Evolutionary conservation across 2,888 invertebrate genomes (phyloP), one percentile per base, ranked within the genome.

Genomic region (Seira sanloemensis): DNA sequence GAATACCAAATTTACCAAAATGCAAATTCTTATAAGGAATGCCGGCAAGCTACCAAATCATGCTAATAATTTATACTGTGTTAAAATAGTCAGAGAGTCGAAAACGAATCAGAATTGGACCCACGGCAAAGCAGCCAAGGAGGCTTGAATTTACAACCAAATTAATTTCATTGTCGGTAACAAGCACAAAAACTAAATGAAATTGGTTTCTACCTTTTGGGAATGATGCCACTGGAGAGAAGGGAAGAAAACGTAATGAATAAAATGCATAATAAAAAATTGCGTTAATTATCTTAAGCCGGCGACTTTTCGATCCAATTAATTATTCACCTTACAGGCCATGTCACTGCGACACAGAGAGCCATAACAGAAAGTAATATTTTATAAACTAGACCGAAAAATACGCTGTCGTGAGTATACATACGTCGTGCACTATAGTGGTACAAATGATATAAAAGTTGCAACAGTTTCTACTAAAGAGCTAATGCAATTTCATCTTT

Each of bases 251-350:
- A 80, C 75, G 46, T 54, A 80, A 80, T 80, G 76, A 81, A 81
- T 82, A 77, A 78, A 83, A 77, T 78, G 72, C 73, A 74, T 83
- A 78, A 83, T 78, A 58, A 77, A 23, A 23, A 73, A 68, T 73
- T 73, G 82, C 72, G 78, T 83, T 83, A 83, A 78, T 83, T 83
- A 83, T 83, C 74, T 24, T 74, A 77, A 83, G 73, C 83, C 73
- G 62, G 73, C 73, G 74, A 73, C 79, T 79, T 73, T 74, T 54
- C 68, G 74, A 79, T 79, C 74, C 74, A 83, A 83, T 83, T 83
- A 83, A 83, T 83, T 83, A 78, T 83, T 78, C 83, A 78, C 78
- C 83, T 83, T 78, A 83, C 83, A 83, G 73, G 83, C 77, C 73
- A 78, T 83, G 83, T 74, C 82, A 82, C 82, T 77, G 46, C 69